Percentiles rank a stretch among this genome's conserved stretches.
Conservation (phyloP, 2,113 vertebrate genomes). For the Erythrolamprus reginae region DNA sequence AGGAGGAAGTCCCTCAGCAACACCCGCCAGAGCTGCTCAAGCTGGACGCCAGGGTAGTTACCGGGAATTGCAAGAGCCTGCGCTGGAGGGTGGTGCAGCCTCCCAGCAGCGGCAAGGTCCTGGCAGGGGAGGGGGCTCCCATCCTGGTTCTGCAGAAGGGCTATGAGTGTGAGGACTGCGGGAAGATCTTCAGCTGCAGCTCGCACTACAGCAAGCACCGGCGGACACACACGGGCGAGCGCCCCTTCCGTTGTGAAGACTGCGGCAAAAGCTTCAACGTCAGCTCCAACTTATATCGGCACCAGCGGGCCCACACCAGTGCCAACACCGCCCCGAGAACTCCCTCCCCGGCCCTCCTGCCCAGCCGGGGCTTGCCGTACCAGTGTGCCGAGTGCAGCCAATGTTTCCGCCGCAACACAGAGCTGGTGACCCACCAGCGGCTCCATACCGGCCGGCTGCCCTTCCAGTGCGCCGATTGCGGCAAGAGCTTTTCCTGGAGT, state of each 20-base stretch:
- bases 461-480: slow-evolving; percentile 46
- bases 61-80: not conserved
- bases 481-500: slow-evolving; percentile 47
- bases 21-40: slow-evolving; percentile 6
- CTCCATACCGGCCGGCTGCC: slow-evolving; percentile 29
- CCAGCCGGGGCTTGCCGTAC: not conserved
- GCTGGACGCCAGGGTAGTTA: not conserved
- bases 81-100: slow-evolving; percentile 25
- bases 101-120: not conserved
- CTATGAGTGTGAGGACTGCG: slow-evolving; percentile 72
- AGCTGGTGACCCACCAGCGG: slow-evolving; percentile 40
- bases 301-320: slow-evolving; percentile 73
- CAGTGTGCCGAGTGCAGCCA: slow-evolving; percentile 35
- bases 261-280: slow-evolving; percentile 75
- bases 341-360: slow-evolving; percentile 56
- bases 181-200: slow-evolving; percentile 84
- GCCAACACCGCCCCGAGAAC: accelerated
- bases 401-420: slow-evolving; percentile 9
- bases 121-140: not conserved
- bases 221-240: slow-evolving; percentile 69
- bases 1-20: not conserved
- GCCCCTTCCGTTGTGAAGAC: slow-evolving; percentile 75
- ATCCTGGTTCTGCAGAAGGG: slow-evolving; percentile 63
- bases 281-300: slow-evolving; percentile 82
- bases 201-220: slow-evolving; percentile 75